These are phyloP conservation scores for Otolemur garnettii DNA, from an alignment of 2,113 vertebrate species.

Conservation along the genomic window DNA sequence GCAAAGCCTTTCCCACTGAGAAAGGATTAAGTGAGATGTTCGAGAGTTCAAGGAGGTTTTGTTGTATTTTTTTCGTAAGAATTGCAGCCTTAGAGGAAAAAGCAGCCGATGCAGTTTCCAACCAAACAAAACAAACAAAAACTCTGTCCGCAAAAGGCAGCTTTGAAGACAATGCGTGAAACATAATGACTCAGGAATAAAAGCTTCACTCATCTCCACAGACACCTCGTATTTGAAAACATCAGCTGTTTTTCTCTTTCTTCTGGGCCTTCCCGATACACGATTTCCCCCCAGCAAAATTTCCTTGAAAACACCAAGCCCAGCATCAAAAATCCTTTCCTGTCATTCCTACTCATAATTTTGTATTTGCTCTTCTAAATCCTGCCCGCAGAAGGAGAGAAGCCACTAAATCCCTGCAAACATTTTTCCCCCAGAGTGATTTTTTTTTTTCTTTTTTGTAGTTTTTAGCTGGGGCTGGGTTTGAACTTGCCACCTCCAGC, in stretches of 20 bases:
- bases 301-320: background rate
- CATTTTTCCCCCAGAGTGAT: background rate
- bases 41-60: background rate
- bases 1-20: background rate
- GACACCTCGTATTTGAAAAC: background rate
- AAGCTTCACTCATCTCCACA: background rate
- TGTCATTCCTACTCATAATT: background rate
- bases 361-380: background rate
- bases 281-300: background rate
- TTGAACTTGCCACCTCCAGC: no score
- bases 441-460: background rate
- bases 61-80: background rate
- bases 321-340: background rate
- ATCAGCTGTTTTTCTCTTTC: background rate
- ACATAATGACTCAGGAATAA: fast-evolving
- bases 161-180: no score
- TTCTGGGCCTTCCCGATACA: background rate
- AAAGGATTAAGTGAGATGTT: background rate
- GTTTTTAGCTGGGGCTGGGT: no score
- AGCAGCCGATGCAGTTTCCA: background rate
- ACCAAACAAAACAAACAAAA: background rate
- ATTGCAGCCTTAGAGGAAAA: background rate
- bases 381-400: background rate
- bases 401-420: fast-evolving
- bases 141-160: background rate